A percentile compares a stretch with the other conserved stretches of the same genome.
These are phyloP conservation scores for Apodemus agrarius DNA, from an alignment of 2,797 vertebrate species.

Conservation along the genomic window DNA sequence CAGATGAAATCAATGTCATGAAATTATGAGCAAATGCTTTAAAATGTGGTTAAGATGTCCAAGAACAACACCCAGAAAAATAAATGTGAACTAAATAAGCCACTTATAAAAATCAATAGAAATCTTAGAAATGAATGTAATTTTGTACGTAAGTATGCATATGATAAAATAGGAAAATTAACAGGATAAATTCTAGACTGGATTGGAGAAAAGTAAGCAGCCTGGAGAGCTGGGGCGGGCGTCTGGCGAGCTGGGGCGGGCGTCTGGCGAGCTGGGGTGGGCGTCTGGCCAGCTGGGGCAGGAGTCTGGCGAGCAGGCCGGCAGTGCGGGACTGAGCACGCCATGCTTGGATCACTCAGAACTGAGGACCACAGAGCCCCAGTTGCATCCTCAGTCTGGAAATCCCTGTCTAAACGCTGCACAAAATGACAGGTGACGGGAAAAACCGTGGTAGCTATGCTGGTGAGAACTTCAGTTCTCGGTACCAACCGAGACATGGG, in stretches of 20 bases:
- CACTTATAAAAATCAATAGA: not conserved
- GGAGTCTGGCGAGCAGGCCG: not conserved
- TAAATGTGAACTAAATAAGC: constrained; percentile 1
- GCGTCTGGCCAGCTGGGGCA: not conserved
- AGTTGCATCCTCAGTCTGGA: not conserved
- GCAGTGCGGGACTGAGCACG: not conserved
- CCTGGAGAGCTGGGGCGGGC: not conserved
- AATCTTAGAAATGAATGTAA: not conserved
- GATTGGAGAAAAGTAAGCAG: not conserved
- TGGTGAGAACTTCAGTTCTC: constrained; percentile 13
- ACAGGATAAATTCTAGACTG: not conserved
- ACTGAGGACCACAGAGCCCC: not conserved
- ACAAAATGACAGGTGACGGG: constrained; percentile 10
- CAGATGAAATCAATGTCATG: constrained; percentile 17
- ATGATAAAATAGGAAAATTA: not conserved
- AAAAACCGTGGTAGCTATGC: constrained; percentile 25
- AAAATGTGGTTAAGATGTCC: not conserved
- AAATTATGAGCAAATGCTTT: constrained; percentile 40
- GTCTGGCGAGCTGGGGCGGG: not conserved
- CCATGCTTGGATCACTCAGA: not conserved
- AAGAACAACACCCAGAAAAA: not conserved
- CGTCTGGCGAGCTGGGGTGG: not conserved
- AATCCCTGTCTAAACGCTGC: not conserved
- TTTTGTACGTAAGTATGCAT: not conserved
- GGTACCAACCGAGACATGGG: not conserved